A percentile compares a stretch with the other conserved stretches of the same genome.
Conservation (phyloP, 2,888 invertebrate species). For the Anodontia alba region DNA sequence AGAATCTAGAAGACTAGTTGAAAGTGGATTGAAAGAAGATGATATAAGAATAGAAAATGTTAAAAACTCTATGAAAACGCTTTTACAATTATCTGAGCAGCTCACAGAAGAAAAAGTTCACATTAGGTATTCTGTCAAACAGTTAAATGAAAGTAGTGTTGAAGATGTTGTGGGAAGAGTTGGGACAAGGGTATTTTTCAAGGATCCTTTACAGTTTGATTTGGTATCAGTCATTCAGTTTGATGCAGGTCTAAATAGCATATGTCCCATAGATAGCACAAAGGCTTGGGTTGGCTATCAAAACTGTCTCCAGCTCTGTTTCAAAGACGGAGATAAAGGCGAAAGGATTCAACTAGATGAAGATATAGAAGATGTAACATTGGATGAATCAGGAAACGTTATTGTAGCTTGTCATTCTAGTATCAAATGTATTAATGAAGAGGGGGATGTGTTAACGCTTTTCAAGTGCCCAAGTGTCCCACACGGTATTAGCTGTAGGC, state of each 20-base stretch:
- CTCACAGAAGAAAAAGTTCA: slow-evolving; percentile 55
- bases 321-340: slow-evolving; percentile 38
- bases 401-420: slow-evolving; percentile 50
- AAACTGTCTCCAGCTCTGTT: slow-evolving; percentile 49
- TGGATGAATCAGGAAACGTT: slow-evolving; percentile 35
- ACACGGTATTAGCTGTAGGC: slow-evolving; percentile 44
- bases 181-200: slow-evolving; percentile 54
- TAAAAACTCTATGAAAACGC: slow-evolving; percentile 30
- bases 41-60: slow-evolving; percentile 1
- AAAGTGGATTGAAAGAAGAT: not conserved
- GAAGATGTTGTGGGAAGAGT: slow-evolving; percentile 47
- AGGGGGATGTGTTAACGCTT: slow-evolving; percentile 26
- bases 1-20: slow-evolving; percentile 21
- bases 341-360: slow-evolving; percentile 38
- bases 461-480: slow-evolving; percentile 43
- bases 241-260: slow-evolving; percentile 51
- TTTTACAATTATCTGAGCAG: slow-evolving; percentile 43
- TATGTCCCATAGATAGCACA: slow-evolving; percentile 46
- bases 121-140: slow-evolving; percentile 45
- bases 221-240: slow-evolving; percentile 37
- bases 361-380: slow-evolving; percentile 49
- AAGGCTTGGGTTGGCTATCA: slow-evolving; percentile 57
- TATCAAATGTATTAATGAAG: slow-evolving; percentile 29
- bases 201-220: slow-evolving; percentile 30
- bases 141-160: slow-evolving; percentile 34